Base-by-base conservation (phyloP, 2,797 vertebrate species). In the Gymnoscopelus microlampas region DNA sequence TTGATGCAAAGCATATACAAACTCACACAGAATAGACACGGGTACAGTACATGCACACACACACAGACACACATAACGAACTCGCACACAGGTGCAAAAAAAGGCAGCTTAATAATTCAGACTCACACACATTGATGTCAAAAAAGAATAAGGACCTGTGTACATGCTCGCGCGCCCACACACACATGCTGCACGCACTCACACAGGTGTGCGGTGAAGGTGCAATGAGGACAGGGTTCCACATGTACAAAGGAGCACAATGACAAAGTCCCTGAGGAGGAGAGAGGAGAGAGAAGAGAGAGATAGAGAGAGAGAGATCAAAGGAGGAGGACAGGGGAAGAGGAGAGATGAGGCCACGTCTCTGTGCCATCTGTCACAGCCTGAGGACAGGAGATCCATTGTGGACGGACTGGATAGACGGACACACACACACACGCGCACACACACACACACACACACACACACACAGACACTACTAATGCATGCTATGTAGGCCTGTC, bases 291-390 rank as follows among this genome's bases (percentile, higher is more conserved):
- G 53, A 7, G 23, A 53, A 60, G 59, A 51, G 51, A 29, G 60
- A 76, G 44, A 8, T 14, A 29, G 39, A 50, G 65, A n/a, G 13
- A 1, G 13, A 7, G 24, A 48, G 81, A 88, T 90, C 78, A 90
- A 88, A 88, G 79, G 70, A 67, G 66, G 63, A 72, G 24, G 65
- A 83, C 50, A 62, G 60, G 69, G 60, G 69, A 77, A 66, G 55
- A 81, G 73, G 60, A 76, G 73, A 78, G 78, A 75, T 81, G 60
- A 74, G 83, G 71, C 35, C 2, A 53, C 7, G 32, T 71, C 68
- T 76, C 81, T 83, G 67, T 72, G 80, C 74, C 84, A 85, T 80
- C 83, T 89, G 89, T 71, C 26, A 6, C 73, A 84, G 78, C 64
- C 74, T 55, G 48, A 78, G 70, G 70, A 74, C 72, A 59, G 9